Percentiles rank a stretch among this genome's conserved stretches.
Conservation (phyloP, 2,888 invertebrate species). For the Caenorhabditis sp. region DNA sequence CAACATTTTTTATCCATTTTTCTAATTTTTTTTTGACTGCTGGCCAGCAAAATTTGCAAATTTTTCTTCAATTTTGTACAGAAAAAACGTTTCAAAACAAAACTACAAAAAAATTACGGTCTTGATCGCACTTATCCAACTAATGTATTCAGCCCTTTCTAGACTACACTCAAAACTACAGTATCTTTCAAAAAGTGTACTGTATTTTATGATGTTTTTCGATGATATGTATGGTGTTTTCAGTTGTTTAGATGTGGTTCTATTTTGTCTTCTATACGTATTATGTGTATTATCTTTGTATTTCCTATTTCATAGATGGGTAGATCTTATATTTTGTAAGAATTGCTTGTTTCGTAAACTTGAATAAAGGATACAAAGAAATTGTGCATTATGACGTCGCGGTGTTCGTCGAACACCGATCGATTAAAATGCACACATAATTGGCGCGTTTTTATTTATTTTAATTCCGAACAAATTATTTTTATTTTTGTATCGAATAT, state of each 20-base stretch:
- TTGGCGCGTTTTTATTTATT: background rate
- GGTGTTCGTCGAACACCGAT: constrained; percentile 3
- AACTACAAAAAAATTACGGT: constrained; percentile 12
- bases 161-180: no score
- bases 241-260: background rate
- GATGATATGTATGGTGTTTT: no score
- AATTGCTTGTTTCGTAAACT: background rate
- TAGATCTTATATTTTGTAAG: background rate
- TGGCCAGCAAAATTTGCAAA: background rate
- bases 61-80: background rate
- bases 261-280: background rate
- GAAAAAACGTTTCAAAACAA: background rate
- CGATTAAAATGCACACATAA: background rate
- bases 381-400: constrained; percentile 2
- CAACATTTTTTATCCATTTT: background rate
- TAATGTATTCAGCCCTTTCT: background rate
- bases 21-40: background rate
- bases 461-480: background rate
- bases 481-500: background rate
- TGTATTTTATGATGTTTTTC: no score
- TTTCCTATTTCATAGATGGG: background rate
- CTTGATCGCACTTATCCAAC: constrained; percentile 2
- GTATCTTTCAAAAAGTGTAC: no score
- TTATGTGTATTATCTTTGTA: background rate
- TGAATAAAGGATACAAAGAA: background rate